phyloP scores from a whole-genome alignment of 2,113 vertebrate genomes.

The Halichoerus grypus region DNA sequence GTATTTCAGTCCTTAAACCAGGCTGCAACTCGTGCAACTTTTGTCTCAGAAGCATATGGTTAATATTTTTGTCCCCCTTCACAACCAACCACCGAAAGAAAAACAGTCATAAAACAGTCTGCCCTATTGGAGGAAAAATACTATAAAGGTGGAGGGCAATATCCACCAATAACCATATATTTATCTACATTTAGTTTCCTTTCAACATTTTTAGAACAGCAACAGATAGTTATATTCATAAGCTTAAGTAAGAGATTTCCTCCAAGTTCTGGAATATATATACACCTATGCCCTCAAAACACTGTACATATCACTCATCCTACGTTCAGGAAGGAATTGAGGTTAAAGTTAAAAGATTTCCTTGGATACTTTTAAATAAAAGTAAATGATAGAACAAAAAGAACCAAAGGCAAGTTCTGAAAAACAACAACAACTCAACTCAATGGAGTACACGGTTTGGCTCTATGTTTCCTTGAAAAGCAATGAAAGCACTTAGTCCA shows the following conservation, averaged over 20 bases:
- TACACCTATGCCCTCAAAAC: constrained; percentile 72
- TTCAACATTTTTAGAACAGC: constrained; percentile 48
- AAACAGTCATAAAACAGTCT: constrained; percentile 50
- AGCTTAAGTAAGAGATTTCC: constrained; percentile 56
- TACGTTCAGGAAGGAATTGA: constrained; percentile 43
- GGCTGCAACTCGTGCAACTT: constrained; percentile 55
- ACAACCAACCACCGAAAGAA: background rate
- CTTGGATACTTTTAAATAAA: constrained; percentile 60
- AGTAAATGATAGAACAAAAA: constrained; percentile 37
- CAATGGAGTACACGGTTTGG: constrained; percentile 44
- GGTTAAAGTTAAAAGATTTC: constrained; percentile 52
- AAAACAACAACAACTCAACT: constrained; percentile 61
- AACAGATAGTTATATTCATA: constrained; percentile 42
- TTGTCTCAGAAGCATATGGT: background rate
- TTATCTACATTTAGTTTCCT: constrained; percentile 62
- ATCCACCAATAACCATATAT: background rate
- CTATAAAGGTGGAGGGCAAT: background rate
- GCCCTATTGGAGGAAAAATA: constrained; percentile 30
- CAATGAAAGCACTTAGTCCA: constrained; percentile 40
- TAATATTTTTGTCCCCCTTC: constrained; percentile 48
- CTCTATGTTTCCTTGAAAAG: constrained; percentile 65
- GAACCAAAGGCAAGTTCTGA: constrained; percentile 18
- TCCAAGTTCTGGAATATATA: constrained; percentile 61
- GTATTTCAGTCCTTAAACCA: constrained; percentile 25
- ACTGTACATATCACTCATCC: constrained; percentile 33